Evolutionary conservation across 1,140 invertebrate species (phyloP), one percentile per base, ranked within the genome.

Genomic region (Diorhabda carinulata): DNA sequence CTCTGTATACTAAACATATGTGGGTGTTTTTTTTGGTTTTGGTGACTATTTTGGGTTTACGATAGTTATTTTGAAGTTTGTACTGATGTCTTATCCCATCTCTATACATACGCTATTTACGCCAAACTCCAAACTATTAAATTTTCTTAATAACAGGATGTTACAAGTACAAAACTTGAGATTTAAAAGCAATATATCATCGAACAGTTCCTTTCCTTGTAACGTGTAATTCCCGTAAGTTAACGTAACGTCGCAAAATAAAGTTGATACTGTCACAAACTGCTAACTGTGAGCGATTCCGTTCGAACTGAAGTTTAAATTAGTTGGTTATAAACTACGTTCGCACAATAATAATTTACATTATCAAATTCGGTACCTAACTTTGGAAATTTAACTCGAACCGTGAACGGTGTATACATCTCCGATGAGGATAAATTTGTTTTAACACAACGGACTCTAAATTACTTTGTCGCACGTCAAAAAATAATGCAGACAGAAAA

Each of bases 321-420:
- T 64, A 64, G 63, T 64, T 64, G 40, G 9, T 64, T 56, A 64
- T 64, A 52, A 64, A 64, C 44, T 64, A 64, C 63, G 56, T 64
- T 64, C 10, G 63, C 63, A 64, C 63, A 64, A 64, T 64, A 64
- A 64, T 47, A 64, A 64, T 64, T 64, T 64, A 64, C 63, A 64
- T 64, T 44, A 64, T 64, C 63, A 44, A 64, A 64, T 64, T 64
- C n/a, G 10, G 63, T 10, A 4, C 10, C 45, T 52, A 10, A 64
- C 45, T 64, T 64, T 44, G 63, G 63, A 64, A 64, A 56, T 64
- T 10, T 41, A 57, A 64, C 63, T 64, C 63, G 45, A 64, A 56
- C 56, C 56, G 63, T 64, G 63, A 52, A 52, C 47, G 6, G 47
- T 52, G 47, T n/a, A 52, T n/a, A 52, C 7, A 47, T 57, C 63